Evolutionary conservation across 2,797 vertebrate species (phyloP).

Genomic region (Acrossocheilus fasciatus): DNA sequence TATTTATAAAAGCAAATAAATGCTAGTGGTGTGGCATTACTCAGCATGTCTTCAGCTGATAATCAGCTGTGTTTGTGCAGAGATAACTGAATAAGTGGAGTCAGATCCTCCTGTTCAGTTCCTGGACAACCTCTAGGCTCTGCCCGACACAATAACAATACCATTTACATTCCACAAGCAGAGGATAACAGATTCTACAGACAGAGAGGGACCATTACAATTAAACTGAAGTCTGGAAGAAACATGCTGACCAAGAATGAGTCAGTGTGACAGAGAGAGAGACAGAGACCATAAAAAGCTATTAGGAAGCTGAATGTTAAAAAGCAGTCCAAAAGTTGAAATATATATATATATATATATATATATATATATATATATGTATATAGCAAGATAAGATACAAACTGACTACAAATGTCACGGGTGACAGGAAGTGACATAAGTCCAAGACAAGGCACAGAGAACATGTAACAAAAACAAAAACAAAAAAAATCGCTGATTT

Average conservation of each 20-base stretch:
- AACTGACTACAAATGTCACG: too few species aligned
- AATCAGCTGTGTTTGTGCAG: constrained; percentile 18
- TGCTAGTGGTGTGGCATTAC: constrained; percentile 5
- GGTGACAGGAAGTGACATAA: too few species aligned
- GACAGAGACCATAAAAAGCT: background rate
- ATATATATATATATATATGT: too few species aligned
- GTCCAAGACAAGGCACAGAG: too few species aligned
- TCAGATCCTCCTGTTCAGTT: constrained; percentile 34
- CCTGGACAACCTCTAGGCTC: constrained; percentile 13
- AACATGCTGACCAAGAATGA: background rate
- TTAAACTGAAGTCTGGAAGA: constrained; percentile 5
- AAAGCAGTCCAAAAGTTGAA: background rate
- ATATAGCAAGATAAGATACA: too few species aligned
- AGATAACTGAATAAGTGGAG: constrained; percentile 25
- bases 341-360: too few species aligned
- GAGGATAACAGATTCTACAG: background rate
- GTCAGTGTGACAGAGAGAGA: background rate
- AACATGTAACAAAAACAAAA: too few species aligned
- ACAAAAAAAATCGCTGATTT: too few species aligned
- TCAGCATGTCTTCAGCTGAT: constrained; percentile 13
- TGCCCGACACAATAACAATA: constrained; percentile 8
- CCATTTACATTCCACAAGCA: constrained; percentile 16
- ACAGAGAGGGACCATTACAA: background rate
- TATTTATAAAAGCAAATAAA: constrained; percentile 26
- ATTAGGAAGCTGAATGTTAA: background rate